These are phyloP conservation scores for Eumaeus atala DNA, from an alignment of 1,140 invertebrate species.

Conservation along the genomic window DNA sequence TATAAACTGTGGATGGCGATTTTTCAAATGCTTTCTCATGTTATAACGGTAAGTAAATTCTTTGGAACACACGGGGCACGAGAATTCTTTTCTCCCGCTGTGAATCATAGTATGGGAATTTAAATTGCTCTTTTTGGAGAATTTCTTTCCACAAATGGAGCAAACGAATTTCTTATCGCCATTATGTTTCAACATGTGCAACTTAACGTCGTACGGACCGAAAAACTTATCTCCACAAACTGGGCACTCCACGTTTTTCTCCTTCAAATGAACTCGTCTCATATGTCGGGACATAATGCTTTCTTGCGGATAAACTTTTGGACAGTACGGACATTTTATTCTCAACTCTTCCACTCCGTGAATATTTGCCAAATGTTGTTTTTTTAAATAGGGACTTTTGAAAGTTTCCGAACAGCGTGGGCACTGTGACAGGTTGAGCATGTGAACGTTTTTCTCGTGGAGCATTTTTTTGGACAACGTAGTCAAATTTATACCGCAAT, in stretches of 20 bases:
- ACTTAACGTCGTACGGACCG: slow-evolving; percentile 80
- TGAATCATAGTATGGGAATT: slow-evolving; percentile 74
- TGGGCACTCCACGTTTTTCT: slow-evolving; percentile 64
- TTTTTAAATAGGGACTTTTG: slow-evolving; percentile 60
- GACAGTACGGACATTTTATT: slow-evolving; percentile 57
- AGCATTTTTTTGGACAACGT: slow-evolving; percentile 56
- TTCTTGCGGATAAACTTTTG: slow-evolving; percentile 55
- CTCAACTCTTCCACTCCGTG: slow-evolving; percentile 58
- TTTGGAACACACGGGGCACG: slow-evolving; percentile 72
- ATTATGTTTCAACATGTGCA: slow-evolving; percentile 81
- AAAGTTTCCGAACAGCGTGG: slow-evolving; percentile 58
- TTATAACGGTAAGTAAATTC: slow-evolving; percentile 60
- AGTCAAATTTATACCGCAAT: slow-evolving; percentile 42
- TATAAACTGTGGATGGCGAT: slow-evolving; percentile 33
- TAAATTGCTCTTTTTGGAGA: slow-evolving; percentile 75
- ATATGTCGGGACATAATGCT: slow-evolving; percentile 65
- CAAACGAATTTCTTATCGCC: slow-evolving; percentile 78
- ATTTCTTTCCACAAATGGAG: slow-evolving; percentile 76
- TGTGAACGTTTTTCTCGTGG: slow-evolving; percentile 60
- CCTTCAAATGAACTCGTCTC: slow-evolving; percentile 55
- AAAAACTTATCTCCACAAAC: slow-evolving; percentile 79
- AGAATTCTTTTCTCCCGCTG: slow-evolving; percentile 73
- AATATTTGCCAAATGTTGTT: slow-evolving; percentile 57
- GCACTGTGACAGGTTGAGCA: slow-evolving; percentile 47
- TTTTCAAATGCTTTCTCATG: slow-evolving; percentile 46